These are phyloP conservation scores for Etia nguti DNA, from an alignment of 2,113 vertebrate species.

Conservation along the genomic window DNA sequence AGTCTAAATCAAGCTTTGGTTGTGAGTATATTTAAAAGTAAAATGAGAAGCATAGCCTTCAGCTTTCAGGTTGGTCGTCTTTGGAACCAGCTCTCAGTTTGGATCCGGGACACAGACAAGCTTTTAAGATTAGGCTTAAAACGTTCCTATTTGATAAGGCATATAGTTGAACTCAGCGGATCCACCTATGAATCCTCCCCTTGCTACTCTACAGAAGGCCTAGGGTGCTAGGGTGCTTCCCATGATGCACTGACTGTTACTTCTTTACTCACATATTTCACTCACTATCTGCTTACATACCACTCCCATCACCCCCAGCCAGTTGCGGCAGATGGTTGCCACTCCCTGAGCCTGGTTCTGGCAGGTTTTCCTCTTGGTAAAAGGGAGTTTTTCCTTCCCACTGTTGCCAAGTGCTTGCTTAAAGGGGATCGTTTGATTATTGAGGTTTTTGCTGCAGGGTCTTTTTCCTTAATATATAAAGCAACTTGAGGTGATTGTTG, in stretches of 20 bases:
- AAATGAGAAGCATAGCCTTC: background rate
- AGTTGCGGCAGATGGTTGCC: background rate
- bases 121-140: background rate
- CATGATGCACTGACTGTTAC: background rate
- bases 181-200: background rate
- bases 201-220: background rate
- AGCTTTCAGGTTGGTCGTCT: background rate
- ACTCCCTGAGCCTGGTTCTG: background rate
- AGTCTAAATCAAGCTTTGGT: background rate
- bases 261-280: background rate
- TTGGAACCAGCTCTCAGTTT: background rate
- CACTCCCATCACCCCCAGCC: background rate
- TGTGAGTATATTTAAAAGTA: background rate
- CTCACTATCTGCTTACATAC: background rate
- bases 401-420: background rate
- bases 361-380: background rate
- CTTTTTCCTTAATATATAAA: background rate
- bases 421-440: background rate
- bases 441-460: background rate
- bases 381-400: background rate
- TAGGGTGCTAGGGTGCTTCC: background rate
- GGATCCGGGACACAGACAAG: background rate
- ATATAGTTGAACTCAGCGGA: background rate
- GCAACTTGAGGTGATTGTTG: accelerated
- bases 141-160: background rate